A percentile compares a stretch with the other conserved stretches of the same genome.
Evolutionary conservation across 2,797 vertebrate species (phyloP).

Genomic region (Phoeniculus purpureus): DNA sequence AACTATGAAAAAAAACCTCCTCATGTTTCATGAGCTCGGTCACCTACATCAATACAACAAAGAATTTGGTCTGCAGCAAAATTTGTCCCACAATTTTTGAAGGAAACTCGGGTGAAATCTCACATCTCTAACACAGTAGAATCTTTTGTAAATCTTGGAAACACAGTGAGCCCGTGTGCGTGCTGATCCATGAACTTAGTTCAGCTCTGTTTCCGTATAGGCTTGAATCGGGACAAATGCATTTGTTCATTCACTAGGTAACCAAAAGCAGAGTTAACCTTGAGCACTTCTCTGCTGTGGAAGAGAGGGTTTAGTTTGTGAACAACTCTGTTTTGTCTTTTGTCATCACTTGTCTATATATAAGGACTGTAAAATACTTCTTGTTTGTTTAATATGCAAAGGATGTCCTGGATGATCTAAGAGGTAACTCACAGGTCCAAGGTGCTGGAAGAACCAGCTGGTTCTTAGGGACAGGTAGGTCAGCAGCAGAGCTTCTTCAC

Average conservation of each 20-base stretch:
- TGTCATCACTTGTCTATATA: not conserved
- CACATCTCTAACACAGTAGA: not conserved
- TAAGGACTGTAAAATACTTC: not conserved
- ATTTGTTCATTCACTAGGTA: not conserved
- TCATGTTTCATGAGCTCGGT: not conserved
- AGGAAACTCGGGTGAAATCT: not conserved
- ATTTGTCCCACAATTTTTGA: not conserved
- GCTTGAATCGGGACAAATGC: not conserved
- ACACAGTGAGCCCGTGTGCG: not conserved
- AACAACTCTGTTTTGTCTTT: not conserved
- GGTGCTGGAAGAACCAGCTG: not conserved
- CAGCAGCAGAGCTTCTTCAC: not conserved
- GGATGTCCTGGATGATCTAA: not conserved
- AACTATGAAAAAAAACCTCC: not conserved
- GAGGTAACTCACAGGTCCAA: not conserved
- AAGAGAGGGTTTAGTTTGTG: not conserved
- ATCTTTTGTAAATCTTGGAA: not conserved
- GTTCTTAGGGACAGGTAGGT: not conserved
- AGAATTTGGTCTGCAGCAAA: not conserved
- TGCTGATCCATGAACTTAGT: not conserved
- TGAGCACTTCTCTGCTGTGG: not conserved
- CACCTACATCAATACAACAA: not conserved
- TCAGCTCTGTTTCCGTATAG: not conserved
- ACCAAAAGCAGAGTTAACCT: not conserved
- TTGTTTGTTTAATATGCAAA: not conserved